Evolutionary conservation across 2,113 vertebrate species (phyloP).

Genomic region (Malurus melanocephalus): DNA sequence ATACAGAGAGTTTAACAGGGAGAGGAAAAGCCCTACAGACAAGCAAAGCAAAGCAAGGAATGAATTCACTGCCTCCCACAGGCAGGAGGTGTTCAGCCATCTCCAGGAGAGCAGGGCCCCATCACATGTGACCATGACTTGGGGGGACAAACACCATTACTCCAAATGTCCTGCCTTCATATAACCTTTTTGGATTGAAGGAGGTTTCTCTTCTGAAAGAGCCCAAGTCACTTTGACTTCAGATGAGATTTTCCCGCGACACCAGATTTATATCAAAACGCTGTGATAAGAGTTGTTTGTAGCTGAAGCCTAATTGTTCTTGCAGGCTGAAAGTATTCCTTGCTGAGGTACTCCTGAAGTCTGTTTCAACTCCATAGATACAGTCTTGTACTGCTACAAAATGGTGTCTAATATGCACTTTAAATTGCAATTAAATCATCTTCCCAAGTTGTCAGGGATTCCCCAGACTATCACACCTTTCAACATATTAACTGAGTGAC

Average conservation of each 20-base stretch:
- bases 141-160: neutral
- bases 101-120: neutral
- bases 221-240: neutral
- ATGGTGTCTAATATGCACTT: neutral
- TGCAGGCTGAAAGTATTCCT: neutral
- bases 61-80: neutral
- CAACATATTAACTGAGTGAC: neutral
- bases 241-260: neutral
- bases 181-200: neutral
- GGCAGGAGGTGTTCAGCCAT: neutral
- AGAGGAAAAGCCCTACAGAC: neutral
- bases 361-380: neutral
- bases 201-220: neutral
- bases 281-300: neutral
- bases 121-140: neutral
- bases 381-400: neutral
- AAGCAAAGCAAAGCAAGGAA: neutral
- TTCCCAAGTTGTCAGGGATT: neutral
- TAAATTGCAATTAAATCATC: neutral
- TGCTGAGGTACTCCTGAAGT: neutral
- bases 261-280: neutral
- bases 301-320: neutral
- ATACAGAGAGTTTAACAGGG: neutral
- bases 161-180: neutral
- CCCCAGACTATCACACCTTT: neutral